A percentile compares a stretch with the other conserved stretches of the same genome.
Evolutionary conservation across 2,113 vertebrate species (phyloP).

Genomic region (Pomatostomus ruficeps): DNA sequence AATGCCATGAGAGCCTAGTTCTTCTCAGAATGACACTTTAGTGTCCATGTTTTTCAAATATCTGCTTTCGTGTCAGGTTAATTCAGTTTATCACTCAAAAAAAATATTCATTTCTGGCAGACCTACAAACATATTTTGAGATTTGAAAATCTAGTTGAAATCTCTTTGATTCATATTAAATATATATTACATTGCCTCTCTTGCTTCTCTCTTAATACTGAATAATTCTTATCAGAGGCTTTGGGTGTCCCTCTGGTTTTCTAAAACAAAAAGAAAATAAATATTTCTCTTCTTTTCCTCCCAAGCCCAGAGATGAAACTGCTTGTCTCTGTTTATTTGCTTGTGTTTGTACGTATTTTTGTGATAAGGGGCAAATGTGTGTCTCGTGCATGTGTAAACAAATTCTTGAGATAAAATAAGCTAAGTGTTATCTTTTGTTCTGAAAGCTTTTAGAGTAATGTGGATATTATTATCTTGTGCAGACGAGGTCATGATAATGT

Average conservation of each 20-base stretch:
- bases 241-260: not conserved
- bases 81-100: not conserved
- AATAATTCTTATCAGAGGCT: not conserved
- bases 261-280: not conserved
- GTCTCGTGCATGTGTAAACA: not conserved
- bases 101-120: not conserved
- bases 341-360: not conserved
- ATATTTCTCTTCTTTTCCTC: not conserved
- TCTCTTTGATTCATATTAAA: not conserved
- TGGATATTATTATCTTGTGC: constrained; percentile 12
- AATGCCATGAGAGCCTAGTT: not conserved
- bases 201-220: not conserved
- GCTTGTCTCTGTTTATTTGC: constrained; percentile 21
- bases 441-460: constrained; percentile 47
- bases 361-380: not conserved
- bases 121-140: not conserved
- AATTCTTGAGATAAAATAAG: constrained; percentile 31
- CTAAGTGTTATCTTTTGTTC: constrained; percentile 42
- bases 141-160: not conserved
- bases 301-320: not conserved
- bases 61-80: not conserved
- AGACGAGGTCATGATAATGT: not conserved
- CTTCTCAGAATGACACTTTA: not conserved
- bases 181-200: not conserved
- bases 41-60: not conserved